A percentile compares a stretch with the other conserved stretches of the same genome.
Conservation (phyloP, 2,113 vertebrate species). For the Clarias batrachus region DNA sequence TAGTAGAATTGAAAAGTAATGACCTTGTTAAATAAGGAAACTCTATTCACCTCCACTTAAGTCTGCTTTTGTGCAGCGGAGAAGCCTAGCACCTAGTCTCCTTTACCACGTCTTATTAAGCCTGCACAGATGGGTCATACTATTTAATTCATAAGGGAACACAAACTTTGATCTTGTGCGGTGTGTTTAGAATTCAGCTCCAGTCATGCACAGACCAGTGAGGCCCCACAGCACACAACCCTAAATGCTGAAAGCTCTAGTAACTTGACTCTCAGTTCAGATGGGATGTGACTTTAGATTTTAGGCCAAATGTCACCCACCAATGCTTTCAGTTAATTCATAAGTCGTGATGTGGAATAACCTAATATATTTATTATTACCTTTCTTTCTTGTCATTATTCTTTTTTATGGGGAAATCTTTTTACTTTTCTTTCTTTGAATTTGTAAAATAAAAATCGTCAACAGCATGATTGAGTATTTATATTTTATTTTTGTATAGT, state of each 20-base stretch:
- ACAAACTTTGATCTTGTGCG: slow-evolving; percentile 66
- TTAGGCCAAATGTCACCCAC: slow-evolving; percentile 9
- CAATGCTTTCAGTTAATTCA: slow-evolving; percentile 5
- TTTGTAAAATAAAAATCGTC: neutral
- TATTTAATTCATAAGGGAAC: slow-evolving; percentile 73
- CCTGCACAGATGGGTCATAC: slow-evolving; percentile 66
- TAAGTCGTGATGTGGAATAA: neutral
- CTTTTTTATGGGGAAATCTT: neutral
- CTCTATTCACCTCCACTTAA: slow-evolving; percentile 52
- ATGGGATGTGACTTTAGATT: neutral
- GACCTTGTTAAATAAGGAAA: slow-evolving; percentile 53
- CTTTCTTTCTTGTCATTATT: neutral
- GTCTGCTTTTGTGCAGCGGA: slow-evolving; percentile 34
- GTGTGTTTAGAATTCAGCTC: slow-evolving; percentile 59
- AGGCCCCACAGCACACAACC: slow-evolving; percentile 13
- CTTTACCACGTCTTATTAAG: slow-evolving; percentile 48
- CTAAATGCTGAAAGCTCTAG: slow-evolving; percentile 19
- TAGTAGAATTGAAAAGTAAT: neutral
- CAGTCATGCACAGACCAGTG: slow-evolving; percentile 41
- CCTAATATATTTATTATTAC: neutral
- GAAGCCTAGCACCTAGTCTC: slow-evolving; percentile 2
- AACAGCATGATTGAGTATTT: neutral
- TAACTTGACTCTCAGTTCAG: slow-evolving; percentile 3
- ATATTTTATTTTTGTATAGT: neutral
- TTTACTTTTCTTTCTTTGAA: neutral